A percentile compares a stretch with the other conserved stretches of the same genome.
phyloP scores from a whole-genome alignment of 2,797 vertebrate genomes.

The Takifugu ocellatus region DNA sequence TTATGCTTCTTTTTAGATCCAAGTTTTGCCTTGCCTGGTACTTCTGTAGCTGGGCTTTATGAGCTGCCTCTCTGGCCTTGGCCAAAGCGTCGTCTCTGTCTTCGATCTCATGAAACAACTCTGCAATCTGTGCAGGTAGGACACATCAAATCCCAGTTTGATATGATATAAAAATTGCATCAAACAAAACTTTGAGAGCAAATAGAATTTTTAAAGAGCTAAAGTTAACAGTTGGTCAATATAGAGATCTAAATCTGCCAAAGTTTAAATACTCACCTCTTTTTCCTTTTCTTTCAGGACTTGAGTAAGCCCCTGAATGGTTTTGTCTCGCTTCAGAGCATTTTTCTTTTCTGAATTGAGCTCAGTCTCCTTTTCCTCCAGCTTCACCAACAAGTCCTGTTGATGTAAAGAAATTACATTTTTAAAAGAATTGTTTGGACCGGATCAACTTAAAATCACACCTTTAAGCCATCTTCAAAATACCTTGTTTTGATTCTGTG shows the following conservation, averaged over 20 bases:
- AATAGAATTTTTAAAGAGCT: not conserved
- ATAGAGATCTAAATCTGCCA: not conserved
- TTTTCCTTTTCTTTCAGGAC: slow-evolving; percentile 90
- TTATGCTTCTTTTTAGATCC: not conserved
- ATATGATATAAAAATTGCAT: slow-evolving; percentile 4
- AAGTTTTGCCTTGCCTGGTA: slow-evolving; percentile 74
- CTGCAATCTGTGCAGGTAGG: slow-evolving; percentile 77
- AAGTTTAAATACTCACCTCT: slow-evolving; percentile 73
- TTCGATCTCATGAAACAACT: slow-evolving; percentile 85
- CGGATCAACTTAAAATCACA: not conserved
- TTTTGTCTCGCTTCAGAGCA: slow-evolving; percentile 92
- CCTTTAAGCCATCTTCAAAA: not conserved
- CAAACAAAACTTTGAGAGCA: slow-evolving; percentile 4
- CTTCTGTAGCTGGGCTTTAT: slow-evolving; percentile 83
- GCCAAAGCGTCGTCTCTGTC: slow-evolving; percentile 79
- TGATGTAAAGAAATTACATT: slow-evolving; percentile 25
- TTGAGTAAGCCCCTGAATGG: slow-evolving; percentile 91
- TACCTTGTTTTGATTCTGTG: slow-evolving; percentile 74
- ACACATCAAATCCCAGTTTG: slow-evolving; percentile 9
- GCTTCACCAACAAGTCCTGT: slow-evolving; percentile 81
- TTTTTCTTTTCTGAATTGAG: slow-evolving; percentile 88
- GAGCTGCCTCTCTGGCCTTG: slow-evolving; percentile 81
- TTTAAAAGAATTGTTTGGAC: not conserved
- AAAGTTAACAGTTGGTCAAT: not conserved
- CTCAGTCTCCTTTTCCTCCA: slow-evolving; percentile 84